Percentiles rank a stretch among this genome's conserved stretches.
These are phyloP conservation scores for Brachionus calyciflorus DNA, from an alignment of 1,140 invertebrate genomes.

Conservation along the genomic window DNA sequence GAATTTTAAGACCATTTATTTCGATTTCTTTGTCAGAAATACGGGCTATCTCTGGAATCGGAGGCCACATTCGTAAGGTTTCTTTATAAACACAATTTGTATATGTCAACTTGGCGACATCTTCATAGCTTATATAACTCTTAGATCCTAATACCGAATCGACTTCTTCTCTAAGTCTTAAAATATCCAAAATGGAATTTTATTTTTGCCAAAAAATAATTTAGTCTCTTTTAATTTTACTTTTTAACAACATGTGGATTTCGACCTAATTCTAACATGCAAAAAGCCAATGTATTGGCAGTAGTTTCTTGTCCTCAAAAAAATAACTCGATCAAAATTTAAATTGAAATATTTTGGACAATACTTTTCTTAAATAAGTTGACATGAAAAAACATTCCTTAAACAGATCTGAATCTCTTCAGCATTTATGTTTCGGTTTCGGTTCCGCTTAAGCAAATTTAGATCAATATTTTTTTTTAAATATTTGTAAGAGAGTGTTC, in stretches of 20 bases:
- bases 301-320: conserved; percentile 40
- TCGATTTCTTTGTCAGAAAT: background rate
- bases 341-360: too few species aligned
- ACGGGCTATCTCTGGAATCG: conserved; percentile 40
- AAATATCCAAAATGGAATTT: background rate
- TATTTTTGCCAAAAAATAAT: background rate
- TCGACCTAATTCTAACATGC: conserved; percentile 17
- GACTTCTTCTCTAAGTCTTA: conserved; percentile 19
- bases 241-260: conserved; percentile 37
- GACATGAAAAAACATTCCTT: too few species aligned
- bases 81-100: conserved; percentile 43
- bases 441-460: too few species aligned
- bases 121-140: background rate
- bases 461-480: too few species aligned
- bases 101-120: background rate
- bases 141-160: conserved; percentile 22
- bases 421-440: too few species aligned
- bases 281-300: conserved; percentile 41
- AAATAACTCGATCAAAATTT: background rate
- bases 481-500: too few species aligned
- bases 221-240: background rate
- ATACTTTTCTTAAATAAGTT: too few species aligned
- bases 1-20: conserved; percentile 3
- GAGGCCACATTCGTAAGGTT: conserved; percentile 38
- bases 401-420: too few species aligned